Evolutionary conservation across 2,888 invertebrate genomes (phyloP).

Genomic region (Drosophila fungiperda): DNA sequence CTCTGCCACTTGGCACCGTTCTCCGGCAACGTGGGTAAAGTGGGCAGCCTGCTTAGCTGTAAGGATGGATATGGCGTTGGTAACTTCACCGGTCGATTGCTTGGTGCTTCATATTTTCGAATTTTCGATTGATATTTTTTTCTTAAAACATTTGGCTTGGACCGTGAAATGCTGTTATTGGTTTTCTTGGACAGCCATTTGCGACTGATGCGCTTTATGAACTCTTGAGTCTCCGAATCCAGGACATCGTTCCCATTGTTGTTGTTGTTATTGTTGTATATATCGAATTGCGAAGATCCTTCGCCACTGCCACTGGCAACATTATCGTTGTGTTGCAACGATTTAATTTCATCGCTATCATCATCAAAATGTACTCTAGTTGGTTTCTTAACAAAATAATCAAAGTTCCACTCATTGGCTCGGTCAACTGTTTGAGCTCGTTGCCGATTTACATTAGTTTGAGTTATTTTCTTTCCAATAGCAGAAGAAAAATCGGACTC

Average conservation of each 20-base stretch:
- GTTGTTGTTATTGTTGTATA: not conserved
- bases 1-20: conserved; percentile 5
- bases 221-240: conserved; percentile 8
- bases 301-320: conserved; percentile 16
- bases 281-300: conserved; percentile 3
- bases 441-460: not conserved
- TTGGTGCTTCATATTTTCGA: not conserved
- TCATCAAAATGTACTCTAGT: conserved; percentile 6
- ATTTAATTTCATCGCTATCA: conserved; percentile 10
- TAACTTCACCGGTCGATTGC: not conserved
- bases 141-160: not conserved
- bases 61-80: conserved; percentile 16
- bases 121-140: conserved; percentile 9
- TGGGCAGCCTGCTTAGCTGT: not conserved
- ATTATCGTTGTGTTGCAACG: conserved; percentile 34
- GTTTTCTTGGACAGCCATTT: conserved; percentile 1
- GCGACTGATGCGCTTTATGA: conserved; percentile 13
- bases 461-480: not conserved
- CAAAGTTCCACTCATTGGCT: conserved; percentile 7
- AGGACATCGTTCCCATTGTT: conserved; percentile 5
- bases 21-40: not conserved
- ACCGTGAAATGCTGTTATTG: not conserved
- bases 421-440: not conserved
- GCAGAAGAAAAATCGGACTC: not conserved
- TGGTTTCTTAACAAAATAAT: conserved; percentile 2